Conservation (phyloP, 2,797 vertebrate species). For the Silurus aristotelis region DNA sequence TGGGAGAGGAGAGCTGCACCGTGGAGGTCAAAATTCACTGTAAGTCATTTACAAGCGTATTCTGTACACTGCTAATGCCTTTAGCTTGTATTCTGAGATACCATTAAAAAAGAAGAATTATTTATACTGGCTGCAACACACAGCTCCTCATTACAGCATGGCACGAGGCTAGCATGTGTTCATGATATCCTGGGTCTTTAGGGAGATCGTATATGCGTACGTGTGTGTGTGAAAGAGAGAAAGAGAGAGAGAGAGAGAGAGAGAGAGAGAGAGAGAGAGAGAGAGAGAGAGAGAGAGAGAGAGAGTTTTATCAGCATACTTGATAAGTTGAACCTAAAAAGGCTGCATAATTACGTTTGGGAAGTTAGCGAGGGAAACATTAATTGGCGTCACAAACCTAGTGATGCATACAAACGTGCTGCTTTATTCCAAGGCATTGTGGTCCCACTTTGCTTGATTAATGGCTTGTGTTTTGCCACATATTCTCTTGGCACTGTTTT, state of each 20-base stretch:
- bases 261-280: constrained; percentile 6
- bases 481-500: constrained; percentile 38
- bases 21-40: constrained; percentile 78
- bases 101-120: not conserved
- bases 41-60: constrained; percentile 66
- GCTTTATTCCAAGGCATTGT: constrained; percentile 5
- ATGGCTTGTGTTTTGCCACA: constrained; percentile 40
- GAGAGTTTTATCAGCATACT: not conserved
- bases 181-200: not conserved
- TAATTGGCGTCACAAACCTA: constrained; percentile 19
- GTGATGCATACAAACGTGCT: not conserved
- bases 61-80: not conserved
- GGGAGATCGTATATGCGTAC: not conserved
- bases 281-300: constrained; percentile 5
- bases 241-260: not conserved
- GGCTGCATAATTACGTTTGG: constrained; percentile 22
- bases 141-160: not conserved
- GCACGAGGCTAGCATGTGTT: not conserved
- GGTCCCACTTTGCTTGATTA: constrained; percentile 33
- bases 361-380: constrained; percentile 40
- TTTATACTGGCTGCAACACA: not conserved
- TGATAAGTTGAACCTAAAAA: not conserved
- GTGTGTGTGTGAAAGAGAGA: not conserved
- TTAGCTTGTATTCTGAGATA: not conserved
- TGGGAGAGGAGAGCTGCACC: constrained; percentile 78